Base-by-base conservation (phyloP, 2,113 vertebrate species). In the Oceanites oceanicus region DNA sequence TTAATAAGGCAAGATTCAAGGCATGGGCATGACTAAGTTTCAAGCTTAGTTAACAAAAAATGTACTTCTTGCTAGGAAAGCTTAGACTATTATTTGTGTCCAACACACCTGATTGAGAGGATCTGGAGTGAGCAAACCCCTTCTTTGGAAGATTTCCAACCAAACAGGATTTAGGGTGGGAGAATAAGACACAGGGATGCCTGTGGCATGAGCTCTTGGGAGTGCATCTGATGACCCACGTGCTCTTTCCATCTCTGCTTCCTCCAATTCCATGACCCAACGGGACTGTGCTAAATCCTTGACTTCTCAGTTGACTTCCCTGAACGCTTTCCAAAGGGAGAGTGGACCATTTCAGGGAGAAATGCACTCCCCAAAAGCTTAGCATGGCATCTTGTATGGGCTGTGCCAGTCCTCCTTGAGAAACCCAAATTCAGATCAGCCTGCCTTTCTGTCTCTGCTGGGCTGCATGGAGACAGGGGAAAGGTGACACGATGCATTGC, bases 1-100 rank as follows among this genome's bases (percentile, higher is more conserved):
- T 82, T 70, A 44, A 50, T 96, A 96, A 96, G 95, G 91, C 95
- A 97, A 96, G 73, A 95, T 47, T 88, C 71, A 94, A 95, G 84
- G 91, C 55, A 82, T 89, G 77, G 67, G 27, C 58, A 91, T 87
- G 73, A 94, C 40, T 32, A 22, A 81, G 38, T 85, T 93, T 94
- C 66, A 89, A 84, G 73, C 66, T 63, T 56, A 76, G 26, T 50
- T 62, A 49, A 92, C 55, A 73, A 70, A 92, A 96, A 53, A 7
- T 3, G 7, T 49, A 78, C 44, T 53, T 77, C 49, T 94, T 82
- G 14, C 42, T 68, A 47, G 76, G 73, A 94, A 92, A 76, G 20
- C 15, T 82, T 66, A 72, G 44, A 66, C 16, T 10, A 7, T 55
- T 68, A 50, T 74, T 81, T 83, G 52, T 61, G 68, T 40, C 62